Evolutionary conservation across 2,797 vertebrate genomes (phyloP).

Genomic region (Margarornis squamiger): DNA sequence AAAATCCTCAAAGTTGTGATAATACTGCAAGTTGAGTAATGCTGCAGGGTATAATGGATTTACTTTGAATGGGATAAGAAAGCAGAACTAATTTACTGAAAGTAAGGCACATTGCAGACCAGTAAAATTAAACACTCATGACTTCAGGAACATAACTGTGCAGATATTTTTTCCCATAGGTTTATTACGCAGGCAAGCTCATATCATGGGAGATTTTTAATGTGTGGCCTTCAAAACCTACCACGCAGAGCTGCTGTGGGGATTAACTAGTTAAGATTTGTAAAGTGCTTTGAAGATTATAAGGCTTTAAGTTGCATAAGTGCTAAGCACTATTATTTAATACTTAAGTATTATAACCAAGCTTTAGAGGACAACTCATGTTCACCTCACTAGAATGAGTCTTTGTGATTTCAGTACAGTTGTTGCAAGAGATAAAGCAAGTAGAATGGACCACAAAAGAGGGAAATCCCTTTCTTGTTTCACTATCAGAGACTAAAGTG

Average conservation of each 20-base stretch:
- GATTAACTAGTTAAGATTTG: slow-evolving; percentile 52
- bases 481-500: neutral
- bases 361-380: neutral
- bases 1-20: neutral
- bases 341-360: slow-evolving; percentile 9
- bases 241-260: neutral
- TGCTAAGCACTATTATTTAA: slow-evolving; percentile 59
- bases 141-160: neutral
- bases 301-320: slow-evolving; percentile 49
- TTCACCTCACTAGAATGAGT: neutral
- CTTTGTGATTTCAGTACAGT: neutral
- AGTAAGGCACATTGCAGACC: neutral
- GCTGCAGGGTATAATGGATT: neutral
- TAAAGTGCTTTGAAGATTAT: slow-evolving; percentile 59
- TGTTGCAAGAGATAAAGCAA: neutral
- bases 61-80: neutral
- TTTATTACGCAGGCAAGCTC: neutral
- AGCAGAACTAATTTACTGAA: neutral
- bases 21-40: neutral
- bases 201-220: neutral
- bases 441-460: neutral
- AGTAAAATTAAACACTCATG: neutral
- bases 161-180: neutral
- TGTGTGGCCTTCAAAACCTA: neutral
- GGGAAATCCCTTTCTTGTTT: neutral